These are phyloP conservation scores for Pyrrhia umbra DNA, from an alignment of 2,888 invertebrate genomes.

Conservation along the genomic window DNA sequence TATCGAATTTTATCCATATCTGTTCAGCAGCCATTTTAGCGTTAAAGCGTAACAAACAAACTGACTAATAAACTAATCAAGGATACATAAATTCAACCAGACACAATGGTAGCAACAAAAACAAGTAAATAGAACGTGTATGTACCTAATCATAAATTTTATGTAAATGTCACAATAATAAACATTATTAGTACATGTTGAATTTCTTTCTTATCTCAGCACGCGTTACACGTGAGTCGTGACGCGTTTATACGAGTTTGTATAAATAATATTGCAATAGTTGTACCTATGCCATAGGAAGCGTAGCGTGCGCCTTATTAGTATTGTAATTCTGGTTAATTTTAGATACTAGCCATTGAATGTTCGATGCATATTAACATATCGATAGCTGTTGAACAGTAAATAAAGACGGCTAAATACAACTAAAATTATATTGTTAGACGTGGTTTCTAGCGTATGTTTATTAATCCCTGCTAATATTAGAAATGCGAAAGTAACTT, in stretches of 20 bases:
- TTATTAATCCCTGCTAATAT: background rate
- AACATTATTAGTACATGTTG: background rate
- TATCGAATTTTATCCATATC: too few relatives aligned
- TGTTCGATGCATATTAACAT: constrained; percentile 17
- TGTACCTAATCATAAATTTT: background rate
- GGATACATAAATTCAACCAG: background rate
- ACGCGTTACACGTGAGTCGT: constrained; percentile 11
- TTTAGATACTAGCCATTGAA: constrained; percentile 40
- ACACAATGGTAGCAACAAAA: background rate
- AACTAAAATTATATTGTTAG: background rate
- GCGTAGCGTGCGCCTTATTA: constrained; percentile 16
- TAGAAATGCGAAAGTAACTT: background rate
- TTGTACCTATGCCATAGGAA: constrained; percentile 11
- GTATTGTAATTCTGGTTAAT: constrained; percentile 35
- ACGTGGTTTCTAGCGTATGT: background rate
- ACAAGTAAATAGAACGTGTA: background rate
- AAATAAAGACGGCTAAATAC: background rate
- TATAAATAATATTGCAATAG: constrained; percentile 12
- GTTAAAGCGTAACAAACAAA: too few relatives aligned
- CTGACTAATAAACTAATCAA: background rate
- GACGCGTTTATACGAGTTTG: constrained; percentile 5
- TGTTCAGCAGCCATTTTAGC: too few relatives aligned
- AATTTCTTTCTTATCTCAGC: constrained; percentile 6
- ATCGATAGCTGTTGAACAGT: constrained; percentile 14
- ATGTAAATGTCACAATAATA: background rate